phyloP scores from a whole-genome alignment of 1,140 invertebrate genomes.

The Papilio machaon region DNA sequence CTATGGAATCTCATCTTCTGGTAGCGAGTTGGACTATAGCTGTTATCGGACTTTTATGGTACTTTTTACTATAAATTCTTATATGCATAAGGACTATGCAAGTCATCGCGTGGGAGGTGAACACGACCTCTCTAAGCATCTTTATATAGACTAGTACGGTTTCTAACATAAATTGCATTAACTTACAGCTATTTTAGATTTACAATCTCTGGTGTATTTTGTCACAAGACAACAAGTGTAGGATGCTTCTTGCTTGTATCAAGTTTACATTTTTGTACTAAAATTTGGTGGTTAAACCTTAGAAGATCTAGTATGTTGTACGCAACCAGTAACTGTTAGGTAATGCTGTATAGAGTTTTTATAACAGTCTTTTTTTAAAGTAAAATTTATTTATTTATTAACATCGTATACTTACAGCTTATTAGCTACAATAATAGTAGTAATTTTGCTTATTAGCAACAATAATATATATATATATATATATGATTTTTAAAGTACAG shows the following conservation, averaged over 20 bases:
- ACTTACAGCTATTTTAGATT: constrained; percentile 10
- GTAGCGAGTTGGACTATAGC: neutral
- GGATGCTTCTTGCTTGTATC: neutral
- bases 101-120: neutral
- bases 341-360: neutral
- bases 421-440: too few species aligned
- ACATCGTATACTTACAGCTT: too few species aligned
- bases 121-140: neutral
- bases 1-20: neutral
- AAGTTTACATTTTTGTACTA: neutral
- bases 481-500: too few species aligned
- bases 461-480: too few species aligned
- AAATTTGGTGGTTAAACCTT: neutral
- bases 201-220: neutral
- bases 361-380: too few species aligned
- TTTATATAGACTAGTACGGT: neutral
- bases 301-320: neutral
- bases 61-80: neutral
- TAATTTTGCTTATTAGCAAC: too few species aligned
- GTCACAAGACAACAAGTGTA: neutral
- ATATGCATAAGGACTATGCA: neutral
- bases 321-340: neutral
- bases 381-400: too few species aligned
- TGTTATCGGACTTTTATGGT: neutral
- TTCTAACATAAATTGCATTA: constrained; percentile 5